Percentiles rank a stretch among this genome's conserved stretches.
Evolutionary conservation across 1,140 invertebrate species (phyloP).

Genomic region (Drosophila subpulchrella): DNA sequence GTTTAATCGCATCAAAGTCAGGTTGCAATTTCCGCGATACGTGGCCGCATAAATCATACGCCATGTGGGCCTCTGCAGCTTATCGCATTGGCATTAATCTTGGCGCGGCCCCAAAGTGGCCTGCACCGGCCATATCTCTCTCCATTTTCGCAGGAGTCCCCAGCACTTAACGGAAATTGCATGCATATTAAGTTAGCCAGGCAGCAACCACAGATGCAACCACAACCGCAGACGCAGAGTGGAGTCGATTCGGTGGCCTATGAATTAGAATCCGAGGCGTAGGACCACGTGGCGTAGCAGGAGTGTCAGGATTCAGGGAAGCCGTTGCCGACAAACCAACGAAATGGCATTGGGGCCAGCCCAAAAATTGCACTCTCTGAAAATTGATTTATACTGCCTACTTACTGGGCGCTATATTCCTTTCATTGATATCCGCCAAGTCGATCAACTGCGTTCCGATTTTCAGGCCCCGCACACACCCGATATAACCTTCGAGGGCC

Average conservation of each 20-base stretch:
- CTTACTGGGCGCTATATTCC: constrained; percentile 89
- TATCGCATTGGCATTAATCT: constrained; percentile 83
- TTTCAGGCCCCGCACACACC: constrained; percentile 95
- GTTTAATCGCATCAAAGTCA: constrained; percentile 73
- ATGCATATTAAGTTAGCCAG: constrained; percentile 76
- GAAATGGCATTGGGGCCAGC: constrained; percentile 59
- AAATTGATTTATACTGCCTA: constrained; percentile 78
- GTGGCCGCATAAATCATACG: constrained; percentile 79
- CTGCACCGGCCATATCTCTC: constrained; percentile 6
- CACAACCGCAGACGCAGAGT: constrained; percentile 37
- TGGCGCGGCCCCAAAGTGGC: constrained; percentile 57
- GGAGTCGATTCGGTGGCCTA: constrained; percentile 8
- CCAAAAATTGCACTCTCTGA: constrained; percentile 70
- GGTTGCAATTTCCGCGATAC: constrained; percentile 70
- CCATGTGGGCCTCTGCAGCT: constrained; percentile 56
- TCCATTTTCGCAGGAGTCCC: constrained; percentile 32
- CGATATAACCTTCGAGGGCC: constrained; percentile 90
- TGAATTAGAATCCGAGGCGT: constrained; percentile 26
- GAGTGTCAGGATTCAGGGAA: background rate
- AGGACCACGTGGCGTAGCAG: background rate
- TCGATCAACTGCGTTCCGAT: constrained; percentile 92
- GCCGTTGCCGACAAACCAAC: constrained; percentile 1
- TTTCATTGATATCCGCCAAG: constrained; percentile 89
- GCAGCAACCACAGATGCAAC: constrained; percentile 38
- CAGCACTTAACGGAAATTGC: constrained; percentile 80